Percentiles rank a stretch among this genome's conserved stretches.
phyloP scores from a whole-genome alignment of 2,888 invertebrate species.

The Drosophila subsilvestris region DNA sequence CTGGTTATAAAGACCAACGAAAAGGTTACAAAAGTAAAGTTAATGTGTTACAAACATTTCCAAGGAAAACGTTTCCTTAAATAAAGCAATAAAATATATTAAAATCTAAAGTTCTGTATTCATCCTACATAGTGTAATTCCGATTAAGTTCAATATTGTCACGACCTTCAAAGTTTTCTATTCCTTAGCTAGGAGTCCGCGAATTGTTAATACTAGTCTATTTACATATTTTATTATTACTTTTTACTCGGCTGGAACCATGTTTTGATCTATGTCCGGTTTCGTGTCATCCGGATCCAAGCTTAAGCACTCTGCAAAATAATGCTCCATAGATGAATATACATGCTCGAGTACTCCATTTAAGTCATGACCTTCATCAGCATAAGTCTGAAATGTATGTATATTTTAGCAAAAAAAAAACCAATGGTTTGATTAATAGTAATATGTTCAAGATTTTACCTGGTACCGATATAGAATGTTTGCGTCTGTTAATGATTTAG shows the following conservation, averaged over 20 bases:
- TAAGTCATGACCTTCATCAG: conserved; percentile 95
- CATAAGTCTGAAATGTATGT: conserved; percentile 89
- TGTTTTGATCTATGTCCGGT: conserved; percentile 85
- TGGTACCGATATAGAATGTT: conserved; percentile 96
- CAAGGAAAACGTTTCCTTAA: background rate
- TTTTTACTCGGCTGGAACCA: conserved; percentile 81
- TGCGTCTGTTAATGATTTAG: conserved; percentile 93
- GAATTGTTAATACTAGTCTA: conserved; percentile 50
- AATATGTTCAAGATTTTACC: conserved; percentile 85
- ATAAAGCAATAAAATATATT: background rate
- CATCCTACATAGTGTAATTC: background rate
- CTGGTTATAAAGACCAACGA: background rate
- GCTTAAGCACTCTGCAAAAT: conserved; percentile 94
- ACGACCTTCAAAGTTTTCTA: background rate
- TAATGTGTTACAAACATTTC: background rate
- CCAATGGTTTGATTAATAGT: too few relatives aligned
- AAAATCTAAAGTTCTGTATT: background rate
- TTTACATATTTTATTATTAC: conserved; percentile 49
- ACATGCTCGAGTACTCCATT: conserved; percentile 94
- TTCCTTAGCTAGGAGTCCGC: conserved; percentile 1
- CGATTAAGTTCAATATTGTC: background rate
- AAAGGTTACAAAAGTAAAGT: background rate
- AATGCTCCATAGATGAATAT: conserved; percentile 96
- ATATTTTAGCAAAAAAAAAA: background rate
- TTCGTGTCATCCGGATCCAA: conserved; percentile 91